A percentile compares a stretch with the other conserved stretches of the same genome.
Conservation (phyloP, 2,113 vertebrate genomes). For the Sinocyclocheilus rhinocerous region DNA sequence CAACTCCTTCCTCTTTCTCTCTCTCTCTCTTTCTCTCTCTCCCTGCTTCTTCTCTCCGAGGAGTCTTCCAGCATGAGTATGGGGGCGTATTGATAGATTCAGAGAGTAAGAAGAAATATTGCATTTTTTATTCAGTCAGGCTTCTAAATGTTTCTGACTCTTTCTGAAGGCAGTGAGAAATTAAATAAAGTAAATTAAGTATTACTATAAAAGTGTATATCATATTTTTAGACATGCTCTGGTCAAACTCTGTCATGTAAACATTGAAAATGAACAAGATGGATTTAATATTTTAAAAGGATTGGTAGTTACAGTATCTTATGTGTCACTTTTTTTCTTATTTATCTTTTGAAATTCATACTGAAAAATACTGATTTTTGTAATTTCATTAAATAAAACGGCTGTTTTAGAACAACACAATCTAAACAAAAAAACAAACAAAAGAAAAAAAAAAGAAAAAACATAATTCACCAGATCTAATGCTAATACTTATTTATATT, state of each 20-base stretch:
- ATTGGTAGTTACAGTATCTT: neutral
- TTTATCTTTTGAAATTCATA: neutral
- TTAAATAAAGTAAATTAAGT: neutral
- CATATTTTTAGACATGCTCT: neutral
- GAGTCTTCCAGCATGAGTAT: neutral
- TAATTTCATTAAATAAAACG: neutral
- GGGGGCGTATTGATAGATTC: conserved; percentile 16
- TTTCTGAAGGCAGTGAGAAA: neutral
- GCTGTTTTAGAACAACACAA: too few species aligned
- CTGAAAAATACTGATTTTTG: neutral
- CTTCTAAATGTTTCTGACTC: too few species aligned
- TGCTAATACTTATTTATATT: too few species aligned
- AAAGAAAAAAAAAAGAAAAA: too few species aligned
- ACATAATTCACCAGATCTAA: too few species aligned
- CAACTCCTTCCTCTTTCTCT: neutral
- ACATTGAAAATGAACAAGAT: neutral
- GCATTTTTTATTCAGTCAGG: neutral
- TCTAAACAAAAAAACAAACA: too few species aligned
- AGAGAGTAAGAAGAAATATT: neutral
- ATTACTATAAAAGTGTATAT: neutral
- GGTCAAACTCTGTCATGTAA: neutral
- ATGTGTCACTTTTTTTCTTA: neutral
- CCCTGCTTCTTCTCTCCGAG: neutral
- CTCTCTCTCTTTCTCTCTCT: neutral
- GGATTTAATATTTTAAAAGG: neutral